These are phyloP conservation scores for Ischnura elegans DNA, from an alignment of 2,888 invertebrate species.

Conservation along the genomic window DNA sequence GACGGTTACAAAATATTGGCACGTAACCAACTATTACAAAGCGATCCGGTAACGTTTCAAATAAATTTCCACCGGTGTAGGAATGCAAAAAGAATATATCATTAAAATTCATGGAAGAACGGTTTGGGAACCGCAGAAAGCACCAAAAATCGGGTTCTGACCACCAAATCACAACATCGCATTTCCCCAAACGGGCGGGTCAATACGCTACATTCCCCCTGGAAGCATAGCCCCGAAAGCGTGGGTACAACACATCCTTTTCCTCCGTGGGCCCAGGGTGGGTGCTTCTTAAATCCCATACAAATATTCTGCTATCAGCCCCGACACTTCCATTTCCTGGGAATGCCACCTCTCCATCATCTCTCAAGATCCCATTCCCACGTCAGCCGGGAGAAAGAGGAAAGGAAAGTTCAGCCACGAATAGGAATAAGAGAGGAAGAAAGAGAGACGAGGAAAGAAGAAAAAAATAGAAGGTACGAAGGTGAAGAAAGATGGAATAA, in stretches of 20 bases:
- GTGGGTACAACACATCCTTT: background rate
- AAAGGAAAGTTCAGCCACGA: background rate
- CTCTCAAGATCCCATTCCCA: slow-evolving; percentile 42
- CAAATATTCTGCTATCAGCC: slow-evolving; percentile 55
- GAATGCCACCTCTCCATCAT: slow-evolving; percentile 52
- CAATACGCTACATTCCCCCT: background rate
- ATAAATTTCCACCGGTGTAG: too few relatives aligned
- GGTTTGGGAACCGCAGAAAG: background rate
- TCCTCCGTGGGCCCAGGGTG: background rate
- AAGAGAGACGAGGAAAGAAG: background rate
- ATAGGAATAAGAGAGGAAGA: background rate
- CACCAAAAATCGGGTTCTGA: background rate
- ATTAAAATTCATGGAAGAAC: too few relatives aligned
- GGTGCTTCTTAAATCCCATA: slow-evolving; percentile 6
- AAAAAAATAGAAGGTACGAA: too few relatives aligned
- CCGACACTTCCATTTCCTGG: slow-evolving; percentile 62
- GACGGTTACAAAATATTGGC: too few relatives aligned
- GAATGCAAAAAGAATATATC: too few relatives aligned
- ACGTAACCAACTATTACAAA: too few relatives aligned
- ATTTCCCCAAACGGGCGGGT: background rate
- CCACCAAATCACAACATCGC: background rate
- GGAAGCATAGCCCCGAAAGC: background rate
- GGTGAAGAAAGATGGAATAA: too few relatives aligned
- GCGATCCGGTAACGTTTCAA: too few relatives aligned
- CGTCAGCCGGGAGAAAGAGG: background rate